phyloP scores from a whole-genome alignment of 2,113 vertebrate genomes.

The Drymodes brunneopygia region DNA sequence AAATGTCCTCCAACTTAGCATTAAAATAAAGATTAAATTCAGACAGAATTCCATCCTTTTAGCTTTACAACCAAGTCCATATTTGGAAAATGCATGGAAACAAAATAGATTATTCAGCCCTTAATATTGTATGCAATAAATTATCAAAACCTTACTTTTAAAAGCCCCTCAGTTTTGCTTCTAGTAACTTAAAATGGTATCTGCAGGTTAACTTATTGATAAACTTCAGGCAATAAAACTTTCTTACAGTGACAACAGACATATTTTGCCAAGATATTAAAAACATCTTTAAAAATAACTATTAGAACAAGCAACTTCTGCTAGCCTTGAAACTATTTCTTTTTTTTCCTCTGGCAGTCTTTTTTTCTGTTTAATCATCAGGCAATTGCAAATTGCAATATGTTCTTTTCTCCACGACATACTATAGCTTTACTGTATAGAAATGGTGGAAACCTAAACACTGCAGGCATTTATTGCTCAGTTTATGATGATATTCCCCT shows the following conservation, averaged over 20 bases:
- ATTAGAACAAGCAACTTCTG: not conserved
- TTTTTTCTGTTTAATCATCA: not conserved
- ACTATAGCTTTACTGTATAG: not conserved
- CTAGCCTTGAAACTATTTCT: not conserved
- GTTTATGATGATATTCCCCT: not conserved
- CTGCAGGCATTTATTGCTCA: not conserved
- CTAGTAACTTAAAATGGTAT: constrained; percentile 4
- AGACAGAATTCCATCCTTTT: not conserved
- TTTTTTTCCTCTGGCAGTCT: not conserved
- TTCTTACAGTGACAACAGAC: not conserved
- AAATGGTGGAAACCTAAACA: not conserved
- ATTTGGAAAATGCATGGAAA: constrained; percentile 4
- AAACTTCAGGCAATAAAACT: constrained; percentile 25
- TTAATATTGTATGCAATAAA: not conserved
- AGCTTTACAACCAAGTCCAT: not conserved
- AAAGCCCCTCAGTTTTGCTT: not conserved
- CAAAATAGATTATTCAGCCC: not conserved
- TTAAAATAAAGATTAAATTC: constrained; percentile 3
- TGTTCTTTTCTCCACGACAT: not conserved
- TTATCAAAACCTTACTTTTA: not conserved
- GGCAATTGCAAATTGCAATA: not conserved
- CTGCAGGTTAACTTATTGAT: not conserved
- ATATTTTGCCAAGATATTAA: not conserved
- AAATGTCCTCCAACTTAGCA: not conserved
- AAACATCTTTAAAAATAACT: not conserved